Evolutionary conservation across 2,113 vertebrate genomes (phyloP).

Genomic region (Oncorhynchus clarkii): DNA sequence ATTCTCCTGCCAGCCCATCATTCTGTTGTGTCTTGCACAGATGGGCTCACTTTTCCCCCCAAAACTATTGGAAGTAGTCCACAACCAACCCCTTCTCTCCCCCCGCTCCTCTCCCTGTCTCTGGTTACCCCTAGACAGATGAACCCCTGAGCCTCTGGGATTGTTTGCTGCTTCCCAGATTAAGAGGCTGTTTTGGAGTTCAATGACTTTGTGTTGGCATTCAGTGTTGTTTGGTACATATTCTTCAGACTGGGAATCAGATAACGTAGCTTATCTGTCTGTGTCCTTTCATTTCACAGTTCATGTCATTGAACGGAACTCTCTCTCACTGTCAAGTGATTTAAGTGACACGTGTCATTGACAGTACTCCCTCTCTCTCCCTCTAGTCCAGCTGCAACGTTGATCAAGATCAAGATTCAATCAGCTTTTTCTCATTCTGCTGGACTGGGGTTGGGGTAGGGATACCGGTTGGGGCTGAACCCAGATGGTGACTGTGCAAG

Average conservation of each 20-base stretch:
- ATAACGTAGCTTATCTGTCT: not conserved
- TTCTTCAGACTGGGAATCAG: not conserved
- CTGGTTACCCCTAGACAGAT: not conserved
- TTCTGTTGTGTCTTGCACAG: conserved; percentile 42
- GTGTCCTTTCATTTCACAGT: not conserved
- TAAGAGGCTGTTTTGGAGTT: too few species aligned
- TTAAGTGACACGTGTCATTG: too few species aligned
- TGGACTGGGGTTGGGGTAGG: not conserved
- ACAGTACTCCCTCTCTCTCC: not conserved
- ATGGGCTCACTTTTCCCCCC: conserved; percentile 24
- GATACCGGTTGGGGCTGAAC: not conserved
- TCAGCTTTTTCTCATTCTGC: not conserved
- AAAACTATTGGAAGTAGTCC: conserved; percentile 35
- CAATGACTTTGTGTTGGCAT: not conserved
- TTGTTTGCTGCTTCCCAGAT: too few species aligned
- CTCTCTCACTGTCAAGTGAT: not conserved
- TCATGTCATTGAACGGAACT: not conserved
- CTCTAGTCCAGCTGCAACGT: too few species aligned
- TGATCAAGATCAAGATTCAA: not conserved
- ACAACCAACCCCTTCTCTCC: conserved; percentile 33
- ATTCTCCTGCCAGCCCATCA: conserved; percentile 44
- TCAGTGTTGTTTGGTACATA: not conserved
- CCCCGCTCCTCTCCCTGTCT: not conserved
- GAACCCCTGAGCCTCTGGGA: too few species aligned
- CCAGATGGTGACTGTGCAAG: not conserved